phyloP scores from a whole-genome alignment of 2,888 invertebrate genomes.

The Lasioglossum villosulum region DNA sequence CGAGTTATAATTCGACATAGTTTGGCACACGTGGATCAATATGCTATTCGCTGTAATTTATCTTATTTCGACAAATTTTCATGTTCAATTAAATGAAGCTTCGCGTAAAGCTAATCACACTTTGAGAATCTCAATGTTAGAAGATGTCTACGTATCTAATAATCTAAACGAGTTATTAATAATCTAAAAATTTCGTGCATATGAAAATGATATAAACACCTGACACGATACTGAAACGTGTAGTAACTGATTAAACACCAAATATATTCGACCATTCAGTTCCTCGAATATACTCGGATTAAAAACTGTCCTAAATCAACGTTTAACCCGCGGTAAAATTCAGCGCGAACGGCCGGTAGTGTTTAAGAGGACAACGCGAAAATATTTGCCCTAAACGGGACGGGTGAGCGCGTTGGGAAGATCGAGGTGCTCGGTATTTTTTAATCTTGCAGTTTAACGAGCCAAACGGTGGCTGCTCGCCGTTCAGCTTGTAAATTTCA shows the following conservation, averaged over 20 bases:
- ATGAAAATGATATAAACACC: too few species aligned
- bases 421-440: constrained; percentile 8
- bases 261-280: neutral
- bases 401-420: neutral
- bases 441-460: constrained; percentile 23
- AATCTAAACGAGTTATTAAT: too few species aligned
- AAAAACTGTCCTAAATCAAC: neutral
- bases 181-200: too few species aligned
- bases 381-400: neutral
- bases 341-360: neutral
- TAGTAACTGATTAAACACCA: too few species aligned
- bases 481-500: constrained; percentile 32
- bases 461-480: constrained; percentile 2
- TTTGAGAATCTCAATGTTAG: neutral
- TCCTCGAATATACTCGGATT: neutral
- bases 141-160: too few species aligned
- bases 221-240: too few species aligned
- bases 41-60: neutral
- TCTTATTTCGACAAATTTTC: neutral
- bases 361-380: neutral
- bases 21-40: neutral
- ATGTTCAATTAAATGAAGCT: too few species aligned
- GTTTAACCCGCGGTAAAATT: neutral
- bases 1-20: neutral
- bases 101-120: neutral